phyloP scores from a whole-genome alignment of 1,140 invertebrate species.

The Plectus sambesii region DNA sequence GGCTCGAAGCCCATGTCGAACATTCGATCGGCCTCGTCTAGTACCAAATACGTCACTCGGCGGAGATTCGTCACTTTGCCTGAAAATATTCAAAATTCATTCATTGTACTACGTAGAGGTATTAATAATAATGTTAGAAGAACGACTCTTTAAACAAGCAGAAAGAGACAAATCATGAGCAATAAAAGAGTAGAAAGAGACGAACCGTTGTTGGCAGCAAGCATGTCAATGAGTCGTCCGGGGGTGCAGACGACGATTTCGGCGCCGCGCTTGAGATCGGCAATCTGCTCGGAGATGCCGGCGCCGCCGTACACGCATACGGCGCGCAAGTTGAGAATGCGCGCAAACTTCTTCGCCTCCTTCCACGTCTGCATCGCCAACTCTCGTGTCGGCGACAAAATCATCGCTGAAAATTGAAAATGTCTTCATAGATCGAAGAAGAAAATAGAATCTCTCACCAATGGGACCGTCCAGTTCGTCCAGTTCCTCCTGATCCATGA shows the following conservation, averaged over 20 bases:
- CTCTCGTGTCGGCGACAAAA: slow-evolving; percentile 96
- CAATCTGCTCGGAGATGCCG: slow-evolving; percentile 90
- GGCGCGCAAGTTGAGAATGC: slow-evolving; percentile 67
- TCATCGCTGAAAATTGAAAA: slow-evolving; percentile 52
- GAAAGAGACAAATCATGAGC: slow-evolving; percentile 5
- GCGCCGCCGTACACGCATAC: slow-evolving; percentile 98
- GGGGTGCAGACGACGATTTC: slow-evolving; percentile 99
- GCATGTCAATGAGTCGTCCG: slow-evolving; percentile 98
- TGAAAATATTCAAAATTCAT: slow-evolving; percentile 47
- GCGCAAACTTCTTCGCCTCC: slow-evolving; percentile 90
- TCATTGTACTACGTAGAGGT: too few species aligned
- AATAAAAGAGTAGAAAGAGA: slow-evolving; percentile 11
- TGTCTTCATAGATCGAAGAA: neutral
- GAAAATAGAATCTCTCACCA: slow-evolving; percentile 47
- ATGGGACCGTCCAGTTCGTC: slow-evolving; percentile 95
- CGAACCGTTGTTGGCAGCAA: slow-evolving; percentile 84
- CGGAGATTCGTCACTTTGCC: slow-evolving; percentile 84
- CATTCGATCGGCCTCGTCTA: slow-evolving; percentile 99
- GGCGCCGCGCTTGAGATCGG: slow-evolving; percentile 88
- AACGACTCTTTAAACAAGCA: slow-evolving; percentile 7
- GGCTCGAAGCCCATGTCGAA: slow-evolving; percentile 99
- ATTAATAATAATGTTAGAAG: slow-evolving; percentile 20
- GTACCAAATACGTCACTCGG: slow-evolving; percentile 85
- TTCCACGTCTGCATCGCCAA: slow-evolving; percentile 97
- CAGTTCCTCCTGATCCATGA: slow-evolving; percentile 79